Evolutionary conservation across 2,797 vertebrate species (phyloP).

Genomic region (Valencia hispanica): DNA sequence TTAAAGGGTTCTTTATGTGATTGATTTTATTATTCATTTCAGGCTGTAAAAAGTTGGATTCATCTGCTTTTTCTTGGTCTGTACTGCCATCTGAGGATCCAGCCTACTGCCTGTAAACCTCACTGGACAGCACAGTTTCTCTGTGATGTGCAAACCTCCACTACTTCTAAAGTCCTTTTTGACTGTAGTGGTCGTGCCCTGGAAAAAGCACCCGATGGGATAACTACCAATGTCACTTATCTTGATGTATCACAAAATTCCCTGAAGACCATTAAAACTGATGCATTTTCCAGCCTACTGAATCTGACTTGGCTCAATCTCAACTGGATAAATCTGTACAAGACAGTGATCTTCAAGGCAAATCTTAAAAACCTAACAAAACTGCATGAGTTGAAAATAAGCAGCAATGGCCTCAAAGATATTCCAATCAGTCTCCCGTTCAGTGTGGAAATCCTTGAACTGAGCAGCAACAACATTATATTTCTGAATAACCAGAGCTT

Average conservation of each 20-base stretch:
- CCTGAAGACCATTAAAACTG: slow-evolving; percentile 74
- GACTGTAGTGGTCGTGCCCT: slow-evolving; percentile 82
- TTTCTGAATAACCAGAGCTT: slow-evolving; percentile 73
- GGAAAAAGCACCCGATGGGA: slow-evolving; percentile 74
- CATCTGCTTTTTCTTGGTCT: slow-evolving; percentile 66
- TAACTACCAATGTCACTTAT: slow-evolving; percentile 83
- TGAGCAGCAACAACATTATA: slow-evolving; percentile 83
- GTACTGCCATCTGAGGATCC: slow-evolving; percentile 63
- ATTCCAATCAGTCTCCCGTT: slow-evolving; percentile 83
- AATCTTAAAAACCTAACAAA: slow-evolving; percentile 81
- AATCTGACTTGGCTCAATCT: slow-evolving; percentile 84
- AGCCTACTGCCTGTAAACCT: slow-evolving; percentile 52
- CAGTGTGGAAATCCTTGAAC: slow-evolving; percentile 73
- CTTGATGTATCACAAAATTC: slow-evolving; percentile 87
- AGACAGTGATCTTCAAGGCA: slow-evolving; percentile 49
- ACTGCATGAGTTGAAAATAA: slow-evolving; percentile 78
- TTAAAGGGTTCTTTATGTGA: neutral
- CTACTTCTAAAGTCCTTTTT: slow-evolving; percentile 66
- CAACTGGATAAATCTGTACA: slow-evolving; percentile 78
- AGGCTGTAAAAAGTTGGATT: slow-evolving; percentile 61
- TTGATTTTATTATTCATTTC: slow-evolving; percentile 36
- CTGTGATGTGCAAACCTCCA: slow-evolving; percentile 80
- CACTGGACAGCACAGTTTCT: slow-evolving; percentile 82
- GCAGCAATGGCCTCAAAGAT: slow-evolving; percentile 73
- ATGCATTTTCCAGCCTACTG: slow-evolving; percentile 73